Evolutionary conservation across 2,888 invertebrate genomes (phyloP).

Genomic region (Spisula solida): DNA sequence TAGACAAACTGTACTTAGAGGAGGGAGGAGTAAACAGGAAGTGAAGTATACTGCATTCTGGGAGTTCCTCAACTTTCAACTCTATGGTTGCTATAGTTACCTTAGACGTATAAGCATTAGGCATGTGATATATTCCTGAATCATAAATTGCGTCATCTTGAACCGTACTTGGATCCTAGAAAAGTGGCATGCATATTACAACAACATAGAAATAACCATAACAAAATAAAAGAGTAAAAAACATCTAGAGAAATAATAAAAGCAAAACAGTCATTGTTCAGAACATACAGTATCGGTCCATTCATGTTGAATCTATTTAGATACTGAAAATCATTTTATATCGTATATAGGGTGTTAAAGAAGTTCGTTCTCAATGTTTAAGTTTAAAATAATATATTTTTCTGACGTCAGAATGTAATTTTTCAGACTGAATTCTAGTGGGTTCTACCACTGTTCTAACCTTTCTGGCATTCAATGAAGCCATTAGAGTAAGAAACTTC

Average conservation of each 20-base stretch:
- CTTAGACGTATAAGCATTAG: conserved; percentile 88
- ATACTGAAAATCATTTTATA: too few species aligned
- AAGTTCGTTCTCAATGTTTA: too few species aligned
- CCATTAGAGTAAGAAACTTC: too few species aligned
- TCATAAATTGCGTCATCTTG: conserved; percentile 83
- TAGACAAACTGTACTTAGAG: neutral
- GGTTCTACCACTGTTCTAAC: too few species aligned
- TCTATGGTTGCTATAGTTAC: conserved; percentile 58
- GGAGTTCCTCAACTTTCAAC: neutral
- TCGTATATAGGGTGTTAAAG: too few species aligned
- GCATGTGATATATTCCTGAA: conserved; percentile 91
- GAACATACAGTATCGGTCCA: neutral
- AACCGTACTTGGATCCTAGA: conserved; percentile 84
- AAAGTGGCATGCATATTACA: conserved; percentile 67
- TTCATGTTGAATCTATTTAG: too few species aligned
- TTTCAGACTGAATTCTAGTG: too few species aligned
- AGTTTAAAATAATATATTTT: too few species aligned
- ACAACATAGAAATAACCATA: conserved; percentile 16
- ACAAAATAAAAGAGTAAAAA: neutral
- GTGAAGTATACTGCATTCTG: neutral
- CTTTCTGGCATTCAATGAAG: too few species aligned
- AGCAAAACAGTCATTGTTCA: neutral
- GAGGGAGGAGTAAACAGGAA: neutral
- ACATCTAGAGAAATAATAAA: neutral
- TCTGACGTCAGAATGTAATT: too few species aligned